Evolutionary conservation across 2,888 invertebrate species (phyloP), one percentile per base, ranked within the genome.

Genomic region (Matsumyia berberina): DNA sequence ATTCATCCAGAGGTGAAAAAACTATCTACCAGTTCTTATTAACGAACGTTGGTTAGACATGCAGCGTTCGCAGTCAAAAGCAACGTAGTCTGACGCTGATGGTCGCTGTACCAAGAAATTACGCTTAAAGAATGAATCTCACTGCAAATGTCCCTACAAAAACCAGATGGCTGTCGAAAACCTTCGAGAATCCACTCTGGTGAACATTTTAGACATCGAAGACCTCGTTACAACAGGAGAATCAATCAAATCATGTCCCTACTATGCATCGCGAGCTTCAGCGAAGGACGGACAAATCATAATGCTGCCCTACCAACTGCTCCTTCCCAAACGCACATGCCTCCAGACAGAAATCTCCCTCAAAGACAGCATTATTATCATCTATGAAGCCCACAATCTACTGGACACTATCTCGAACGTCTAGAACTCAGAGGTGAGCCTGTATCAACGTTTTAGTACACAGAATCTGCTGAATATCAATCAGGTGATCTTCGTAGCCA

Each of bases 341-440:
- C 93, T 94, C 87, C 95, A 96, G 8, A 94, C 94, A 89, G 95
- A 95, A 67, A 92, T 94, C 0, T 92, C 93, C 74, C 88, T 94
- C 0, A 94, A 95, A 88, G 94, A 95, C 87, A 96, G 96, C 89
- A 92, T 98, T 29, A 93, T 99, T 0, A 96, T 99, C 78, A 93
- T 97, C 15, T 99, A 99, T 90, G 99, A 99, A 92, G 99, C 99
- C 0, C 99, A 99, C 89, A 99, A 99, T 91, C 93, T 99, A 0
- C 92, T 98, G 8, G 97, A 98, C 82, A 96, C 98, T 0, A 94
- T 99, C 87, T 95, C 96, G 83, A 95, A 95, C 88, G 96, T 98
- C 88, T 95, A 99, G 89, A 96, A 96, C 80, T 94, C 95, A 0
- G 95, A 95, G 44, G 92, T 98, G 11, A 94, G 93, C 0, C 93